Evolutionary conservation across 2,113 vertebrate genomes (phyloP), one percentile per base, ranked within the genome.

Genomic region (Pterocles orientalis): DNA sequence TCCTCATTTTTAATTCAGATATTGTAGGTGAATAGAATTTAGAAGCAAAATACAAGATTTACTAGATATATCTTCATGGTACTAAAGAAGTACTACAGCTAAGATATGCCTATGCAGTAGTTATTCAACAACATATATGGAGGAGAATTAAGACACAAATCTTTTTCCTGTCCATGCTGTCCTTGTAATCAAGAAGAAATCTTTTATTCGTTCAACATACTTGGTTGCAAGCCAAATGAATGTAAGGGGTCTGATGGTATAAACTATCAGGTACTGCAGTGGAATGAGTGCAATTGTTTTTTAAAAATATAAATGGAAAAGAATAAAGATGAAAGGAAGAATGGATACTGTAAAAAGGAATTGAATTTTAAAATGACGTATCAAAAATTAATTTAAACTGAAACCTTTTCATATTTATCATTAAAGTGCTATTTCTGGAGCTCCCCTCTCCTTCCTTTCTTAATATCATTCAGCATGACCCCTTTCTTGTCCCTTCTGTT

Each of bases 321-420:
- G 7, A 84, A 79, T 65, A 61, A 91, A 86, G 48, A 84, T 84
- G 24, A 88, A 92, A 92, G 19, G 45, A 61, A 93, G 76, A 48
- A 76, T 2, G 5, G 16, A 12, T 94, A n/a, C 60, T 71, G 18
- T 83, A 93, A 73, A 90, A 50, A 88, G 15, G 29, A 95, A 83
- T 73, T 94, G 78, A 80, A 92, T 96, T 94, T 92, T 96, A 78
- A 88, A 86, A 41, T 0, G 0, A 41, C 68, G 15, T 66, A 88
- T 71, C n/a, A 93, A 92, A 94, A 88, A 90, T 64, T 71, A 93
- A 86, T 96, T 94, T 81, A 69, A 96, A 94, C 23, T 62, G 43
- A 88, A 73, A 50, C 29, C 16, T 10, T 84, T 92, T 53, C 18
- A 18, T 86, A 66, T 93, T 91, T 93, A 82, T 94, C 57, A 66